Percentiles rank a stretch among this genome's conserved stretches.
phyloP scores from a whole-genome alignment of 2,113 vertebrate genomes.

The Pollimyrus isidori region DNA sequence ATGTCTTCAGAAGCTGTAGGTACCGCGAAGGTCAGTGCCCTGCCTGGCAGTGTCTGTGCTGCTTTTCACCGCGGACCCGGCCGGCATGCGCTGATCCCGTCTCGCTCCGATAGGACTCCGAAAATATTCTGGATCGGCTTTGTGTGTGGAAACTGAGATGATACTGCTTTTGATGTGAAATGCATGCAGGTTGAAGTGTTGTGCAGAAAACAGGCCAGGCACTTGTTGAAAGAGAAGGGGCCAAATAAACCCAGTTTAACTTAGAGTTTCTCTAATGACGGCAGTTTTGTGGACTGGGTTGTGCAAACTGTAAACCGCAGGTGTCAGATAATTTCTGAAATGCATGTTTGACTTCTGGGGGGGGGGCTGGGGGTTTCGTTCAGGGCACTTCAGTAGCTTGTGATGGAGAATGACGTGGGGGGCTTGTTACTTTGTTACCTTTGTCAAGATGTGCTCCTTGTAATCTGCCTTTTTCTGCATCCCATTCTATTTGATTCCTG shows the following conservation, averaged over 20 bases:
- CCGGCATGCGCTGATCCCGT: not conserved
- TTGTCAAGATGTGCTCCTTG: constrained; percentile 26
- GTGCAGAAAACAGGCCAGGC: not conserved
- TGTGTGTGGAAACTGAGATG: not conserved
- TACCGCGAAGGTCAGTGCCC: constrained; percentile 9
- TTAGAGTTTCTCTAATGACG: not conserved
- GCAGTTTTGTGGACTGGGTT: not conserved
- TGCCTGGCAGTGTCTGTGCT: not conserved
- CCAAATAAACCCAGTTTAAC: not conserved
- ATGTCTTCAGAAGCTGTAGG: constrained; percentile 6
- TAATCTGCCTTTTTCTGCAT: constrained; percentile 29
- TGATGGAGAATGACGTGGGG: not conserved
- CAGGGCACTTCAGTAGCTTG: not conserved
- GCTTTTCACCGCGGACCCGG: not conserved
- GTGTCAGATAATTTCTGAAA: not conserved
- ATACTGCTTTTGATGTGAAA: not conserved
- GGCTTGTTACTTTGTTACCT: constrained; percentile 38
- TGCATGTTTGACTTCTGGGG: not conserved
- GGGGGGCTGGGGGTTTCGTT: not conserved
- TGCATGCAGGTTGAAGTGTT: not conserved
- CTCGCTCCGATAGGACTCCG: not conserved
- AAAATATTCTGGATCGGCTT: not conserved
- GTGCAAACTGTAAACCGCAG: not conserved
- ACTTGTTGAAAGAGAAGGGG: not conserved
- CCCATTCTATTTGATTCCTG: constrained; percentile 23